These are phyloP conservation scores for Hippoglossus stenolepis DNA, from an alignment of 2,113 vertebrate genomes.

Conservation along the genomic window DNA sequence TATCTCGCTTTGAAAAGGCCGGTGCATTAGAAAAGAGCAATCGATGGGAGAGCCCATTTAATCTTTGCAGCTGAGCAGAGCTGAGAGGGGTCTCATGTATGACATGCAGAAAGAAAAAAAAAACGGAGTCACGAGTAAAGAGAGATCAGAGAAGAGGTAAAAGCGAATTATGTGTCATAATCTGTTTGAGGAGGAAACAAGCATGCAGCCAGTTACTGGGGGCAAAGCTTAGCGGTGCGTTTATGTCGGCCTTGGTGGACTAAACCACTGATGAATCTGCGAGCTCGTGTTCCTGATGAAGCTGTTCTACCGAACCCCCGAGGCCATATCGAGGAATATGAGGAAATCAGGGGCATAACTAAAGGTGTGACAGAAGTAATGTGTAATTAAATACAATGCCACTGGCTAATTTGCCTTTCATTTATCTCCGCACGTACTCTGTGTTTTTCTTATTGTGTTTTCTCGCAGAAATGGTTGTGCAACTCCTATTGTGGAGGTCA, in stretches of 20 bases:
- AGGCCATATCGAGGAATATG: slow-evolving; percentile 48
- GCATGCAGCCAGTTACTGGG: slow-evolving; percentile 45
- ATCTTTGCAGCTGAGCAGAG: slow-evolving; percentile 64
- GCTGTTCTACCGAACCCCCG: slow-evolving; percentile 51
- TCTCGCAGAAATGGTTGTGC: slow-evolving; percentile 22
- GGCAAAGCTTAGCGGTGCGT: slow-evolving; percentile 41
- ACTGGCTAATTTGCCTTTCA: slow-evolving; percentile 66
- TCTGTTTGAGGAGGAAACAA: slow-evolving; percentile 46
- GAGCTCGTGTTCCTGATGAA: slow-evolving; percentile 56
- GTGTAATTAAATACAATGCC: slow-evolving; percentile 73
- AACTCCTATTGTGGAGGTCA: slow-evolving; percentile 51
- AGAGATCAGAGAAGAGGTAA: slow-evolving; percentile 49
- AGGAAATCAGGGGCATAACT: slow-evolving; percentile 63
- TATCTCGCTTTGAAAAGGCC: slow-evolving; percentile 62
- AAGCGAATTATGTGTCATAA: slow-evolving; percentile 61
- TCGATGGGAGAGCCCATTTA: slow-evolving; percentile 77
- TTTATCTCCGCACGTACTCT: slow-evolving; percentile 56
- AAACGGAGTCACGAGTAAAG: slow-evolving; percentile 47
- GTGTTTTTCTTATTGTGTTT: slow-evolving; percentile 39
- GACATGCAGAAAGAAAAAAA: slow-evolving; percentile 25
- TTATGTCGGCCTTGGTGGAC: slow-evolving; percentile 56
- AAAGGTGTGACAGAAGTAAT: slow-evolving; percentile 66
- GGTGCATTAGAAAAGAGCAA: slow-evolving; percentile 72
- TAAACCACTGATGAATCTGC: slow-evolving; percentile 63
- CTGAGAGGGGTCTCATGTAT: slow-evolving; percentile 48